Conservation (phyloP, 2,888 invertebrate species). For the Drosophila rubida region DNA sequence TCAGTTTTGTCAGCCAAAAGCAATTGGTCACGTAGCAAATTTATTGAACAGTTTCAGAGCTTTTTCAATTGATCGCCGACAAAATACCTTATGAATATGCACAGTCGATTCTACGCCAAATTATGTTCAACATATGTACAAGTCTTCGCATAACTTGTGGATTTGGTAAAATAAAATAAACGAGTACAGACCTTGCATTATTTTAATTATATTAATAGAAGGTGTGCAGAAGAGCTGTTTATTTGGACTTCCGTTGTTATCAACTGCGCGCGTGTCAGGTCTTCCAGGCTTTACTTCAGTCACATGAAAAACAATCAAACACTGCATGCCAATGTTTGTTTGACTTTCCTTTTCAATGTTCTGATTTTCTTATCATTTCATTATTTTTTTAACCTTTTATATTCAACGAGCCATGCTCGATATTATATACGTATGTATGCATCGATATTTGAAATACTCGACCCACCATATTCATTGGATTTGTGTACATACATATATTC, state of each 20-base stretch:
- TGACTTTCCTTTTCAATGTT: neutral
- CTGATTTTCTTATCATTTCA: neutral
- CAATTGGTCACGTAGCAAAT: conserved; percentile 15
- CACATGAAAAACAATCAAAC: conserved; percentile 42
- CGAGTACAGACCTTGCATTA: no score
- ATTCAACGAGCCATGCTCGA: neutral
- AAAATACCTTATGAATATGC: neutral
- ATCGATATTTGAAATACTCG: neutral
- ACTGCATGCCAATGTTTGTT: neutral
- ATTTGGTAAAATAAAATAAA: no score
- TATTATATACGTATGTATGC: neutral
- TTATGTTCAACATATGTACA: no score
- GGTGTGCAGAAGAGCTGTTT: neutral
- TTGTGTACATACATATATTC: neutral
- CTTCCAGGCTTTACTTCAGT: conserved; percentile 8
- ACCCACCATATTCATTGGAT: neutral
- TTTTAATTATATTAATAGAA: neutral
- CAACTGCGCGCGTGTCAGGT: conserved; percentile 16
- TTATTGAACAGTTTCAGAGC: conserved; percentile 4
- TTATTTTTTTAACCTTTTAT: neutral
- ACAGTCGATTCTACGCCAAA: no score
- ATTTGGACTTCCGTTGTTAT: conserved; percentile 10
- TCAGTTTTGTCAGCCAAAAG: neutral
- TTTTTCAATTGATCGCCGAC: neutral
- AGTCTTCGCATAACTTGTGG: no score